These are phyloP conservation scores for Sialis lutaria DNA, from an alignment of 2,888 invertebrate species.

Conservation along the genomic window DNA sequence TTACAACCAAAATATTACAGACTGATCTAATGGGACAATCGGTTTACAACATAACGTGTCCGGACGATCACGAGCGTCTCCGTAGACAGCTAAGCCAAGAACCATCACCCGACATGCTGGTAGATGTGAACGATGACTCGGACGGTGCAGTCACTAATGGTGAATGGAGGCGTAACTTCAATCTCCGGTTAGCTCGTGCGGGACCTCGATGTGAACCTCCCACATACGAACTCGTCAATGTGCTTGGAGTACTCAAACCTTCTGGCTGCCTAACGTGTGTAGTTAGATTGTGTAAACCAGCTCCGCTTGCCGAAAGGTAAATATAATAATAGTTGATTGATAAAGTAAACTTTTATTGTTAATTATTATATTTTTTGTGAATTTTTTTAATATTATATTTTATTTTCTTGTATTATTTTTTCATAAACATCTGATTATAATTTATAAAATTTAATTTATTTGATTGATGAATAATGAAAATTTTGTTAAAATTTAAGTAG, in stretches of 20 bases:
- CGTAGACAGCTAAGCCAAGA: slow-evolving; percentile 38
- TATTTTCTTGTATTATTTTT: too few species aligned
- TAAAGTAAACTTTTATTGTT: too few species aligned
- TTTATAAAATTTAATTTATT: too few species aligned
- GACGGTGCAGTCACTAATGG: slow-evolving; percentile 24
- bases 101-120: slow-evolving; percentile 18
- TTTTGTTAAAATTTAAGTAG: too few species aligned
- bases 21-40: slow-evolving; percentile 70
- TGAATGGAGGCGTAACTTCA: slow-evolving; percentile 33
- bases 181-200: slow-evolving; percentile 39
- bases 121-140: slow-evolving; percentile 22
- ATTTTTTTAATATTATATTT: too few species aligned
- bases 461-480: too few species aligned
- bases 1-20: slow-evolving; percentile 28
- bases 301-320: slow-evolving; percentile 41
- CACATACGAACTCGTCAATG: slow-evolving; percentile 49
- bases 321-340: slow-evolving; percentile 4
- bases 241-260: slow-evolving; percentile 36
- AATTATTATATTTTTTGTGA: too few species aligned
- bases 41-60: slow-evolving; percentile 63
- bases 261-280: slow-evolving; percentile 42
- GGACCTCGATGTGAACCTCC: slow-evolving; percentile 55
- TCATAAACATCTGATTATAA: too few species aligned
- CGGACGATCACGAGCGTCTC: slow-evolving; percentile 60
- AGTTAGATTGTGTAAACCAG: slow-evolving; percentile 52